phyloP scores from a whole-genome alignment of 2,113 vertebrate species.

The Noturus placidus region DNA sequence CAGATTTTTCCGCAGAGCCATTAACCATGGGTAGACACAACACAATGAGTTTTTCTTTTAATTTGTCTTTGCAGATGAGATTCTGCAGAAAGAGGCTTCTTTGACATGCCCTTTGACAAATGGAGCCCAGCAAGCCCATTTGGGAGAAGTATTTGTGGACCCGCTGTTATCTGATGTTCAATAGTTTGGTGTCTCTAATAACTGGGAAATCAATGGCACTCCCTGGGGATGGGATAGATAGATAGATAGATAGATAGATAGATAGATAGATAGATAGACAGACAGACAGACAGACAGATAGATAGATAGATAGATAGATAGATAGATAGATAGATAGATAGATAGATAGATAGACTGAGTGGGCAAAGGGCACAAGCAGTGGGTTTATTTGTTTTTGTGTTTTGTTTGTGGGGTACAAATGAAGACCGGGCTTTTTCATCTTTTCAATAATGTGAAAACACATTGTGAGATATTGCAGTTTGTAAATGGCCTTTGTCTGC shows the following conservation, averaged over 20 bases:
- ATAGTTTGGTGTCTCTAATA: slow-evolving; percentile 91
- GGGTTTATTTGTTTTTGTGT: slow-evolving; percentile 53
- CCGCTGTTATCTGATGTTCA: slow-evolving; percentile 88
- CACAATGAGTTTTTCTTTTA: slow-evolving; percentile 21
- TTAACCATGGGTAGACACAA: slow-evolving; percentile 51
- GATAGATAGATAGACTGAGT: slow-evolving; percentile 52
- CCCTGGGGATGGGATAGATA: slow-evolving; percentile 75
- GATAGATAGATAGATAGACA: slow-evolving; percentile 51
- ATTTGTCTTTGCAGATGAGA: slow-evolving; percentile 63
- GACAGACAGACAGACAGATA: slow-evolving; percentile 39
- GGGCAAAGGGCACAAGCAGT: slow-evolving; percentile 44
- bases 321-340: no score
- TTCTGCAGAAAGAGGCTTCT: slow-evolving; percentile 68
- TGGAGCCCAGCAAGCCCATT: slow-evolving; percentile 73
- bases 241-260: slow-evolving; percentile 33
- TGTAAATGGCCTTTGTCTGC: not conserved
- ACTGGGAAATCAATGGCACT: slow-evolving; percentile 85
- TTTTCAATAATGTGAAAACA: not conserved
- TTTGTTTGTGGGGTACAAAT: not conserved
- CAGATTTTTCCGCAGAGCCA: slow-evolving; percentile 45
- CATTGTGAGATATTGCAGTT: not conserved
- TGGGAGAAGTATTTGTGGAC: slow-evolving; percentile 79
- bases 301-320: slow-evolving; percentile 61
- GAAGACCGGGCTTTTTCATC: slow-evolving; percentile 42
- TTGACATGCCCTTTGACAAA: slow-evolving; percentile 81